Base-by-base conservation (phyloP, 2,797 vertebrate species). In the Anguilla obscura region DNA sequence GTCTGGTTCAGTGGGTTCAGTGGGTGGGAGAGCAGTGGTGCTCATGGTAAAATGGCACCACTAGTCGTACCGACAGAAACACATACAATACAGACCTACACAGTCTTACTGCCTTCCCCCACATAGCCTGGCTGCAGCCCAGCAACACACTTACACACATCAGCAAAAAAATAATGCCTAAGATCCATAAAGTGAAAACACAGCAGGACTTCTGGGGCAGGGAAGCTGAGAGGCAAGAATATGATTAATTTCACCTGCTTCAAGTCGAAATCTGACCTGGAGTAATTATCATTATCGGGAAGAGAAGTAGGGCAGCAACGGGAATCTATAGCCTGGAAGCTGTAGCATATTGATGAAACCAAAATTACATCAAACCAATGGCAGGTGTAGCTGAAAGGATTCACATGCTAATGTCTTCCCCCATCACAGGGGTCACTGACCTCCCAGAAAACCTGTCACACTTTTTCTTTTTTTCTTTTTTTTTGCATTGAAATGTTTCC, bases 81-180 rank as follows among this genome's bases (percentile, higher is more conserved):
- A 50, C 79, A 8, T 50, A 48, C 40, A 9, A 24, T 48, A 82
- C 40, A 82, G 36, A 50, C 40, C 40, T 24, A 9, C 7, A n/a
- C 24, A n/a, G 6, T 8, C 45, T 24, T 14, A n/a, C 79, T 90
- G 90, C 89, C 88, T 92, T 91, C 93, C 92, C 90, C 93, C 90
- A 92, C 89, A 89, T 54, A 85, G 89, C 89, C 87, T 94, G 91
- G 87, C 90, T 30, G 40, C 87, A 84, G 86, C 88, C 91, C 90
- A 88, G 85, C 89, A 92, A 91, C 88, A 89, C 84, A 91, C 89
- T 89, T 91, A 91, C 93, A 93, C 91, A 91, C 93, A 94, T 94
- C 92, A 95, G 94, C 93, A 94, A 84, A 93, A 93, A 91, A 87
- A 88, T 91, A 92, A 92, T 87, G 90, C 88, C 88, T 92, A 24